Conservation (phyloP, 2,797 vertebrate genomes). For the Ctenochaetus hawaiiensis region DNA sequence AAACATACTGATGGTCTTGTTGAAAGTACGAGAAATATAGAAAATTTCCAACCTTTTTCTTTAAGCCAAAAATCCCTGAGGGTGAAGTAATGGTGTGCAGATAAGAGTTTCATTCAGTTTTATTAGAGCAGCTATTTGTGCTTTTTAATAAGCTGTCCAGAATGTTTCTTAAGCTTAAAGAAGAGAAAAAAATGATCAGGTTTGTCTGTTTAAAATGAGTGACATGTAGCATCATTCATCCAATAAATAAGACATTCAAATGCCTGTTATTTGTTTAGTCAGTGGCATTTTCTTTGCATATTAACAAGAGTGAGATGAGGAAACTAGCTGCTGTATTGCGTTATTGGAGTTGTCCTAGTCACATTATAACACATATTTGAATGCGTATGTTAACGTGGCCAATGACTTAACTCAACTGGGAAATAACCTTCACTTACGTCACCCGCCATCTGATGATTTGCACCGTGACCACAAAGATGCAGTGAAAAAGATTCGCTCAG, state of each 20-base stretch:
- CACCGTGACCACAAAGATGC: conserved; percentile 32
- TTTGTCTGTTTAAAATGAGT: background rate
- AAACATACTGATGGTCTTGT: background rate
- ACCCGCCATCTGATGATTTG: conserved; percentile 9
- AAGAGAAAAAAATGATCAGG: background rate
- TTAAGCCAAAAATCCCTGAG: background rate
- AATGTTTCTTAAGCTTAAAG: background rate
- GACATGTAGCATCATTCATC: background rate
- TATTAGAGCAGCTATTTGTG: background rate
- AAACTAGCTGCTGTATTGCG: background rate
- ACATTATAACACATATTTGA: conserved; percentile 11
- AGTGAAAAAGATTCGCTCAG: conserved; percentile 23
- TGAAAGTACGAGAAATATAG: background rate
- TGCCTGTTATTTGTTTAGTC: background rate
- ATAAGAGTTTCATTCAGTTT: background rate
- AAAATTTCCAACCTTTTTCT: background rate
- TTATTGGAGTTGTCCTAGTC: background rate
- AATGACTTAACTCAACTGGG: conserved; percentile 8
- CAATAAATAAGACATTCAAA: background rate
- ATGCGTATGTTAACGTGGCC: conserved; percentile 23
- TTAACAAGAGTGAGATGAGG: background rate
- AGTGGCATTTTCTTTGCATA: background rate
- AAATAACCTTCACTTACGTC: conserved; percentile 1
- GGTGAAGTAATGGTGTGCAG: background rate
- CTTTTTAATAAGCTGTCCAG: background rate